A percentile compares a stretch with the other conserved stretches of the same genome.
Conservation (phyloP, 2,113 vertebrate genomes). For the Rhagologus leucostigma region DNA sequence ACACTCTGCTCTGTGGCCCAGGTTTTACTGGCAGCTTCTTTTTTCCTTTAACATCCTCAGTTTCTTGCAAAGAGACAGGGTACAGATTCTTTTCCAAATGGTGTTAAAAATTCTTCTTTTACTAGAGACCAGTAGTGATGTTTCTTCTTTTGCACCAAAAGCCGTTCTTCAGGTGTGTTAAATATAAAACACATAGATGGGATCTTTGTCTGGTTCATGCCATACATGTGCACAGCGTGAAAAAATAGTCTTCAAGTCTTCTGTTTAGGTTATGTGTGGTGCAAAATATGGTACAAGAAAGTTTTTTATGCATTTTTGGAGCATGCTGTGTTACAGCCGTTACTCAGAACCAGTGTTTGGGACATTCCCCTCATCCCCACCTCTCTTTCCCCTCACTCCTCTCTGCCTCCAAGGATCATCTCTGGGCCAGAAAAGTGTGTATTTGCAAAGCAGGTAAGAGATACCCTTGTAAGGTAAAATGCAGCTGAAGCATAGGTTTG, state of each 20-base stretch:
- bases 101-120: background rate
- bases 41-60: background rate
- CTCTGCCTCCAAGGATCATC: background rate
- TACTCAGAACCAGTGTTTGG: background rate
- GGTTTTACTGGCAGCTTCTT: background rate
- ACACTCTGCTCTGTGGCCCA: background rate
- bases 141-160: background rate
- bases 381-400: background rate
- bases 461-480: background rate
- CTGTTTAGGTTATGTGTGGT: background rate
- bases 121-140: background rate
- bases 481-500: background rate
- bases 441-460: background rate
- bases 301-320: background rate
- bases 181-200: background rate
- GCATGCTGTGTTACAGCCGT: background rate
- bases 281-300: background rate
- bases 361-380: background rate
- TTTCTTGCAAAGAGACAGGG: background rate
- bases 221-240: fast-evolving
- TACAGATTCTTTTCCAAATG: background rate
- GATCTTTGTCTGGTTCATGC: background rate
- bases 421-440: background rate
- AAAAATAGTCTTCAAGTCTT: background rate
- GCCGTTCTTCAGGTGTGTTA: background rate